Conservation (phyloP, 2,888 invertebrate genomes). For the Protodeltote pygarga region DNA sequence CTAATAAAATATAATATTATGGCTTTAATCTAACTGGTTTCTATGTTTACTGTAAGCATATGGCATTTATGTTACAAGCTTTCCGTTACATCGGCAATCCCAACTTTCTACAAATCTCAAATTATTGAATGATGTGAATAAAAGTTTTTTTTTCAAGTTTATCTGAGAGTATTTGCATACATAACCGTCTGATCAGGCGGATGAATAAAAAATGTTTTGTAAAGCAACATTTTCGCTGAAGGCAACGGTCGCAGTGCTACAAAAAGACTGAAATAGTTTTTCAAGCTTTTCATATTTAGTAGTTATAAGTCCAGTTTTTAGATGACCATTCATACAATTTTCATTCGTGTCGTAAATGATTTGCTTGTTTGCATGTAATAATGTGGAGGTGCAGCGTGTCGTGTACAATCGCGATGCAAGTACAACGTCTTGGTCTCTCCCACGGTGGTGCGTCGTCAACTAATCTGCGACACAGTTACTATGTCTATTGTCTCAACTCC, state of each 20-base stretch:
- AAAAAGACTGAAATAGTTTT: not conserved
- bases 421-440: slow-evolving; percentile 31
- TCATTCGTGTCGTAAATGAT: slow-evolving; percentile 8
- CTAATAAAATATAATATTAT: slow-evolving; percentile 15
- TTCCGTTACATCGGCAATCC: slow-evolving; percentile 1
- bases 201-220: no score
- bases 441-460: slow-evolving; percentile 42
- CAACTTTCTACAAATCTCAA: slow-evolving; percentile 33
- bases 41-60: slow-evolving; percentile 3
- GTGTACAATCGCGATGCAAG: slow-evolving; percentile 37
- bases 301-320: not conserved
- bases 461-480: slow-evolving; percentile 58
- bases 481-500: slow-evolving; percentile 54
- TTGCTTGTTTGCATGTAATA: slow-evolving; percentile 28
- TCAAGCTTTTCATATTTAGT: not conserved
- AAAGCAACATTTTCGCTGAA: no score
- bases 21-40: slow-evolving; percentile 18
- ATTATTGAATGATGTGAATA: slow-evolving; percentile 8
- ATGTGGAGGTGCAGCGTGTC: slow-evolving; percentile 16
- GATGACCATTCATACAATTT: slow-evolving; percentile 4
- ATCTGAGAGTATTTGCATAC: no score
- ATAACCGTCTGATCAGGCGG: no score
- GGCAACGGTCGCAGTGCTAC: not conserved
- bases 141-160: no score
- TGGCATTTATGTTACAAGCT: slow-evolving; percentile 8